These are phyloP conservation scores for Scaptomyza pallida DNA, from an alignment of 1,140 invertebrate species.

Conservation along the genomic window DNA sequence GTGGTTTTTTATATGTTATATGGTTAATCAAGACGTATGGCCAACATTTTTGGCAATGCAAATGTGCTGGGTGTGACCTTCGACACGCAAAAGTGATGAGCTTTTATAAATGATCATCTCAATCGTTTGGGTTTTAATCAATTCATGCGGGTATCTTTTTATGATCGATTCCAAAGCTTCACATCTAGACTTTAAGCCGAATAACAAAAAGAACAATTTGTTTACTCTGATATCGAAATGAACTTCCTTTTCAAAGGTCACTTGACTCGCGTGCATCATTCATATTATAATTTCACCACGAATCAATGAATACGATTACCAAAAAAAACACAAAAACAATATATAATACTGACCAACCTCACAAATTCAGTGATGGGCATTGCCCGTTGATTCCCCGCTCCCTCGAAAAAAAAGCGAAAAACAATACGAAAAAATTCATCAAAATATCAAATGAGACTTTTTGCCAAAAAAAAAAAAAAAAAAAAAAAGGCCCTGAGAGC, in stretches of 20 bases:
- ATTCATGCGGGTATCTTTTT: background rate
- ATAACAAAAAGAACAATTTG: too few species aligned
- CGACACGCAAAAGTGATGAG: constrained; percentile 44
- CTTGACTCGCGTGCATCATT: constrained; percentile 2
- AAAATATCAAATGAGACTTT: constrained; percentile 40
- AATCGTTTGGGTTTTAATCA: constrained; percentile 9
- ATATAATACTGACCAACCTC: constrained; percentile 69
- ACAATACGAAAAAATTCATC: constrained; percentile 27
- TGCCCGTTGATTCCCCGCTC: constrained; percentile 21
- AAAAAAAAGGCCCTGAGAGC: constrained; percentile 14
- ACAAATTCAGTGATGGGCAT: constrained; percentile 31
- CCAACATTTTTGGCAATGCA: constrained; percentile 70
- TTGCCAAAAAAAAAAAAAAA: too few species aligned
- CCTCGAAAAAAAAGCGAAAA: constrained; percentile 29
- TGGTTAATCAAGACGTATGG: constrained; percentile 33
- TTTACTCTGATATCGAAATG: background rate
- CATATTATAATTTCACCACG: constrained; percentile 1
- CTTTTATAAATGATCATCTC: constrained; percentile 46
- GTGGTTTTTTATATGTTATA: too few species aligned
- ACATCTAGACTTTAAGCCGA: background rate
- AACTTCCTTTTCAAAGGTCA: constrained; percentile 12
- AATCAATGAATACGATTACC: background rate
- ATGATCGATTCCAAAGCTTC: background rate
- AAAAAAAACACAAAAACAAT: background rate
- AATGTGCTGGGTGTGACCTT: constrained; percentile 62